Evolutionary conservation across 92 coral and sea anemone genomes (phyloP), one percentile per base, ranked within the genome.

Genomic region (Umimayanthus chanpuru): DNA sequence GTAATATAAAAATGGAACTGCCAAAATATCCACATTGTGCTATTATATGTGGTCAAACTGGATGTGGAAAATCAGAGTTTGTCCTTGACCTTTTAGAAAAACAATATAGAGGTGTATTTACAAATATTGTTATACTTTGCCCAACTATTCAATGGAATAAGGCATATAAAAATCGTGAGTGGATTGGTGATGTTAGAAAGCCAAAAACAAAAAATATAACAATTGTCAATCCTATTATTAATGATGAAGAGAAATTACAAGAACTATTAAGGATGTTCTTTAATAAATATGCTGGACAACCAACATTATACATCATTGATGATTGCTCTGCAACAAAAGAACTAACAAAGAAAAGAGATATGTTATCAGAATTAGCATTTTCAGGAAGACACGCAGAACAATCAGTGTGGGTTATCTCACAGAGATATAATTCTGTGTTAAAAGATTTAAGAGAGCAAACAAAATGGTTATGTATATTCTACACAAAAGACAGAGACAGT

Each of bases 11-110:
- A 8, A 73, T 73, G 78, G 12, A 26, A 8, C 41, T 73, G 7
- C 78, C 78, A 73, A 73, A 73, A 38, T 73, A 8, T 73, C 78
- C 78, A 6, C 78, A 73, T 73, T 8, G 9, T 6, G 78, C 78
- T 6, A 26, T 73, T 8, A 8, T 73, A 8, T 9, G 9, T 38
- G 78, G 78, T 73, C 10, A 9, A 23, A 73, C 78, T 9, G 9
- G 10, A 8, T 73, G 78, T 73, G 78, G 78, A 6, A 73, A 73
- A 73, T 6, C 78, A 8, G 78, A 73, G n/a, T 73, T 8, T 23
- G 9, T 73, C 9, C 78, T 73, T 12, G 21, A 73, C 8, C 78
- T 73, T 6, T 23, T 73, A 8, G 78, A 73, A 38, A 73, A 9
- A 6, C 7, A 73, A 73, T 73, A 73, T 38, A 73, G 21, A 73